Base-by-base conservation (phyloP, 2,797 vertebrate genomes). In the Cynodonichthys magdalenae region DNA sequence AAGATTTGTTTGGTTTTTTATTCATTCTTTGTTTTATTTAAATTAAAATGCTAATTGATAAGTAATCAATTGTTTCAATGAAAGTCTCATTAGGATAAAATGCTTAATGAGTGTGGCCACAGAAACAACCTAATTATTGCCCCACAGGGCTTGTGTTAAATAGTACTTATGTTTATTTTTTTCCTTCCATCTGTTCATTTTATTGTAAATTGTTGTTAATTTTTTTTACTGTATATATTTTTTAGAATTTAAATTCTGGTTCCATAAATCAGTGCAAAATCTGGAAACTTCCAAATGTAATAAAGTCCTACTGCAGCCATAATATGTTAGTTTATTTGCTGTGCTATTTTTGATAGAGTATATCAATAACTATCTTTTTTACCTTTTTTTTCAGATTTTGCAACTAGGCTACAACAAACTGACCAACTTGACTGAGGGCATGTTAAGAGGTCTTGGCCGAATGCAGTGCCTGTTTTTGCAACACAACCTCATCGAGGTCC, bases 341-440 rank as follows among this genome's bases (percentile, higher is more conserved):
- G 0, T 27, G 27, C 53, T n/a, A 15, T 34, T 14, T 46, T 45
- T 36, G 18, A 2, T 62, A 1, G 19, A 31, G 36, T 3, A 6
- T 15, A 15, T 58, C 2, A 61, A 53, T 1, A 4, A 6, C 0
- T 24, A 29, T 29, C 6, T 29, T 29, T 29, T 59, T 1, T 57
- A 1, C 64, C 0, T 71, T 56, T 61, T 41, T 8, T 55, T 46
- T 46, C 78, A 94, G 88, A 94, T 98, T 73, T 92, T 99, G 63
- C 97, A 99, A 91, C 89, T 99, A 74, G 98, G 97, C 72, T 99
- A 99, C 92, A 99, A 99, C 90, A 95, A 95, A 82, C 84, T 99
- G 68, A 98, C 95, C 71, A 99, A 99, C 87, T 91, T 99, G 87
- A 98, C 96, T 0, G 98, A 99, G 83, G 96, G 96, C 85, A 98